Percentiles rank a stretch among this genome's conserved stretches.
phyloP scores from a whole-genome alignment of 2,113 vertebrate genomes.

The Sminthopsis crassicaudata region DNA sequence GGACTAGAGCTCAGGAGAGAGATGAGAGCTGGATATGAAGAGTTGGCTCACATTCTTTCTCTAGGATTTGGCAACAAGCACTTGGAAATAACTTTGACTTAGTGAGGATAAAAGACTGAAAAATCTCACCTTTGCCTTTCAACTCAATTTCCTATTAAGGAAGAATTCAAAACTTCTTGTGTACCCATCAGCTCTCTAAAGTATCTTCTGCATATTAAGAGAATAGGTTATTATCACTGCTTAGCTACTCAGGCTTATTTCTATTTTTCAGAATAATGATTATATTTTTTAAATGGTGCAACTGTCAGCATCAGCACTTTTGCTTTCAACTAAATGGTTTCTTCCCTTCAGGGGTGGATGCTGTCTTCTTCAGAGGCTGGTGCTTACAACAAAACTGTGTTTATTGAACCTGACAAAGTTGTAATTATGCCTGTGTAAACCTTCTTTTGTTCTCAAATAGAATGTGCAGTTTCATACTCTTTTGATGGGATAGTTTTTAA shows the following conservation, averaged over 20 bases:
- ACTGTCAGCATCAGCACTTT: not conserved
- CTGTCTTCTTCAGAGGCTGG: not conserved
- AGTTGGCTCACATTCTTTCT: not conserved
- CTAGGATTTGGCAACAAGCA: not conserved
- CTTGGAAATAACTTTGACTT: slow-evolving; percentile 5
- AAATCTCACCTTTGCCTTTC: slow-evolving; percentile 15
- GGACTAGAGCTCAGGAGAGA: not conserved
- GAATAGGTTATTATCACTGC: not conserved
- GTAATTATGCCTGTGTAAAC: not conserved
- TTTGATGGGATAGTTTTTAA: not conserved
- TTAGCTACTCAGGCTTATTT: not conserved
- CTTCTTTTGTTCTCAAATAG: not conserved
- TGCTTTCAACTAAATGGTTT: not conserved
- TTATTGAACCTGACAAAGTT: not conserved
- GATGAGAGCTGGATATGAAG: not conserved
- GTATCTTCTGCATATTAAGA: not conserved
- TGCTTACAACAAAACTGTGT: not conserved
- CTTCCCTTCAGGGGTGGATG: not conserved
- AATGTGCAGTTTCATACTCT: not conserved
- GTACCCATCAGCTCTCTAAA: not conserved
- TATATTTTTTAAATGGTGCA: not conserved
- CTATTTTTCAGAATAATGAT: not conserved
- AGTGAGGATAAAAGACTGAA: not conserved
- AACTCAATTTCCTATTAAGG: not conserved
- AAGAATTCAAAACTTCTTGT: not conserved